Evolutionary conservation across 2,888 invertebrate genomes (phyloP), one percentile per base, ranked within the genome.

Genomic region (Torymus aiolomorphi): DNA sequence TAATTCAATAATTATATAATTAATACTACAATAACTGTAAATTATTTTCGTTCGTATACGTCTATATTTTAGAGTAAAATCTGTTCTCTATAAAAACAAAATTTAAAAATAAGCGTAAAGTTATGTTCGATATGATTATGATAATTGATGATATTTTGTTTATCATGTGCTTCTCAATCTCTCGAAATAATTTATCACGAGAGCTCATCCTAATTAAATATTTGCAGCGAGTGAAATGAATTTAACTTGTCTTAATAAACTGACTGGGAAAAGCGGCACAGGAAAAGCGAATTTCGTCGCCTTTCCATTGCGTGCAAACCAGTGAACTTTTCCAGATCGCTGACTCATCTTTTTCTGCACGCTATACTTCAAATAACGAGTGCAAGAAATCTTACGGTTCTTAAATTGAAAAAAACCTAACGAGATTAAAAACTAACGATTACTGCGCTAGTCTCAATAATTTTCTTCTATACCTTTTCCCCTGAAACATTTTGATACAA

Each of bases 291-390:
- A 71, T 66, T 67, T 56, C 20, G 31, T 73, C 70, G 63, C 67
- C 49, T 78, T 78, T 73, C 67, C 54, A 62, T 73, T 67, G 78
- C 78, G 73, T 73, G 78, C 78, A 73, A 67, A 56, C 52, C 13
- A 61, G 57, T 65, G 16, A 13, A 63, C 52, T 74, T 71, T 77
- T 79, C 63, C 57, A 59, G 63, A 63, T 79, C 63, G 70, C 59
- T 70, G 62, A 24, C 63, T 78, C 69, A 69, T 74, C 57, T 61
- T 16, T 14, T 20, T 16, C 24, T 52, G 42, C 65, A 66, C 42
- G 75, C 66, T 31, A 59, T 59, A 14, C 54, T 65, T 54, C n/a
- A 42, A 73, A 59, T 18, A 59, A 70, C 13, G 10, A 18, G 18
- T 49, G 10, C 13, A 59, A 71, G 49, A 59, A 20, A 49, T 42